Evolutionary conservation across 2,113 vertebrate species (phyloP), one percentile per base, ranked within the genome.

Genomic region (Morone chrysops): DNA sequence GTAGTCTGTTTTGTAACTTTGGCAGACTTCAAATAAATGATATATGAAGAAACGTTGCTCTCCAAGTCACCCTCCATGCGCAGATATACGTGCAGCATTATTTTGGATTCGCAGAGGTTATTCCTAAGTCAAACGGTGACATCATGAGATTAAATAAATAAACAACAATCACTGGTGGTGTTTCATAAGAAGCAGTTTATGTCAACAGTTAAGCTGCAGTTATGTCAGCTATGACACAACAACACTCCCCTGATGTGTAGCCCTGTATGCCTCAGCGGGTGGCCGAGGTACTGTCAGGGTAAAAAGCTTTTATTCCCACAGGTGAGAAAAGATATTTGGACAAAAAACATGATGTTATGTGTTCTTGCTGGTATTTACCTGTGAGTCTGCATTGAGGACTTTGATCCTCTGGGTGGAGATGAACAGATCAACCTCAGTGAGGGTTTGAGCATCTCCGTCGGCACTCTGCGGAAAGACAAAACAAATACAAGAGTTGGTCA

Each of bases 321-420:
- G 36, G 41, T 50, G 51, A 57, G 17, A 12, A 22, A 38, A 78
- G 3, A 51, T 22, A 36, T 12, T 43, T 59, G 41, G 41, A 50
- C 5, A 60, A 3, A 59, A 75, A 69, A 74, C 17, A 25, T 13
- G 13, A n/a, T 12, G 22, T 31, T 36, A 0, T 2, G n/a, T 61
- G 20, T 48, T 5, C 10, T n/a, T 48, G 31, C 47, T 40, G 57
- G 17, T 31, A 36, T 92, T 95, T 90, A 99, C 98, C 97, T 99
- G 98, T 0, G 98, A 97, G 92, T 99, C 97, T 22, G 97, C 98
- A 56, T 99, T 99, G 84, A 99, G 93, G 83, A 99, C 97, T 94
- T 98, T 99, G 90, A 99, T 99, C 94, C 98, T 97, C 92, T 99
- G 98, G 3, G 98, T 99, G 78, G 97, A 99, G 90, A 99, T 99